Evolutionary conservation across 2,113 vertebrate genomes (phyloP).

Genomic region (Microcebus griseorufus): DNA sequence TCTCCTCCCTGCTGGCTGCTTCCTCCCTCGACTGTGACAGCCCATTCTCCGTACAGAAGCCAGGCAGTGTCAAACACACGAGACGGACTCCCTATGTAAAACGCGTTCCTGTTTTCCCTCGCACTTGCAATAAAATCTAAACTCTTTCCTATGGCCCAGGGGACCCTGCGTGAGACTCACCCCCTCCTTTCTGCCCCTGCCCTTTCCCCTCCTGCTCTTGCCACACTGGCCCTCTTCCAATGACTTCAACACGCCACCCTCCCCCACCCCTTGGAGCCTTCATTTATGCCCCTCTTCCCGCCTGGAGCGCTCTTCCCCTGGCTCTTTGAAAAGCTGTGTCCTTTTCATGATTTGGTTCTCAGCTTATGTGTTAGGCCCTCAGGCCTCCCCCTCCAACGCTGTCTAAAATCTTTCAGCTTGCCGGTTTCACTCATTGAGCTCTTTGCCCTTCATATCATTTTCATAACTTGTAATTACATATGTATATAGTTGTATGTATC

Average conservation of each 20-base stretch:
- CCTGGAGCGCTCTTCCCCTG: neutral
- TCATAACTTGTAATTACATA: neutral
- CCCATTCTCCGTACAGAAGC: neutral
- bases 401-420: neutral
- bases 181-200: fast-evolving
- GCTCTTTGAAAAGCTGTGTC: no score
- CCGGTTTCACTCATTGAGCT: neutral
- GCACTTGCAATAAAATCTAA: neutral
- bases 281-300: neutral
- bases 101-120: neutral
- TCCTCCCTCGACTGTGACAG: neutral
- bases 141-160: neutral
- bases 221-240: fast-evolving
- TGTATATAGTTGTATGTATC: neutral
- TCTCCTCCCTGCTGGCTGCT: neutral
- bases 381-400: neutral
- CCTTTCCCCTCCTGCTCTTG: neutral
- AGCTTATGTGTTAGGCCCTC: neutral
- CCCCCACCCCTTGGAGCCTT: neutral
- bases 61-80: neutral
- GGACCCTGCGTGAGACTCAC: neutral
- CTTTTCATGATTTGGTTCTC: neutral
- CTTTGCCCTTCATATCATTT: neutral
- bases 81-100: neutral
- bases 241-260: no score